Evolutionary conservation across 2,113 vertebrate genomes (phyloP), one percentile per base, ranked within the genome.

Genomic region (Procavia capensis): DNA sequence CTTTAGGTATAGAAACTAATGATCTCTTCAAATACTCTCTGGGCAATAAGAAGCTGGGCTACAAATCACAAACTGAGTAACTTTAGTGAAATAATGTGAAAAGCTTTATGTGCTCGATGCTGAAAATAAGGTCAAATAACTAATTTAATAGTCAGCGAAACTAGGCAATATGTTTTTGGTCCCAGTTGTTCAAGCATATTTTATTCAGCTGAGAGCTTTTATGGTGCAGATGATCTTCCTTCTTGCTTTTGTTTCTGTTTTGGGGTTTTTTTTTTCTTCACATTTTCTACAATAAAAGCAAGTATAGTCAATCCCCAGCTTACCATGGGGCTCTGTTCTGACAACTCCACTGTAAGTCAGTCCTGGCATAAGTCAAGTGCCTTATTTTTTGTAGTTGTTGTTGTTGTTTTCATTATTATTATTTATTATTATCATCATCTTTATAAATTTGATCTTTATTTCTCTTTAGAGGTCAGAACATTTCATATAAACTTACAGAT

Each of bases 61-160:
- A 25, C n/a, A 82, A 84, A 76, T 59, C 19, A 66, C 34, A 72
- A 80, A 90, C 39, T 47, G 64, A 81, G 45, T 50, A 81, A 68
- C 72, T 59, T 72, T 9, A 81, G 43, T 82, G 59, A 94, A 82
- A 63, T 45, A 86, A 79, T 74, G 79, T 11, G 43, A 78, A 88
- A 76, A 83, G 4, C 1, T 54, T 82, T 94, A 39, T 80, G 87
- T 89, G 41, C 34, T 83, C 75, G 93, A 68, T 87, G 50, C 34
- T 72, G 43, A 83, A 83, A 94, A 89, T 93, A 63, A 86, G 54
- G n/a, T 61, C 66, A 93, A 88, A 63, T 57, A 91, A 66, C 50
- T 78, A 88, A 91, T 84, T 90, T 45, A 92, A 80, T 92, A 81
- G 82, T 19, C 34, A 87, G 34, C 39, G 17, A 50, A 91, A 84